These are phyloP conservation scores for Carettochelys insculpta DNA, from an alignment of 2,113 vertebrate genomes.

Conservation along the genomic window DNA sequence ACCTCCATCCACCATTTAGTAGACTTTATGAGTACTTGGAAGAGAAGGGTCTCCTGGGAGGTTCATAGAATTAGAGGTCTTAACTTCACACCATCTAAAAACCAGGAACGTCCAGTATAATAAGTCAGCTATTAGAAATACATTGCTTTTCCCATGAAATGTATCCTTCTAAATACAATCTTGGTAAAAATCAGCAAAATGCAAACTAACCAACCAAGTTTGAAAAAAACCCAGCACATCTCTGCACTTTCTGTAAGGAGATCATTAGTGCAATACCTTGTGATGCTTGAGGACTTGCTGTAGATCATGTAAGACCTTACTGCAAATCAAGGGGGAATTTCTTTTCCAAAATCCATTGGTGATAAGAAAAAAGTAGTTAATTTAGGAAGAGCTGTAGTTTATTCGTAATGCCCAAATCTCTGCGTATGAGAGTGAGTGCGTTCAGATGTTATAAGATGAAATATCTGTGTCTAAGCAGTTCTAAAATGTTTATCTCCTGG, in stretches of 20 bases:
- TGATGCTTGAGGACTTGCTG: not conserved
- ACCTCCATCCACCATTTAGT: not conserved
- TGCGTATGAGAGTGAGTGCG: not conserved
- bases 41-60: not conserved
- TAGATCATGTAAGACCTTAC: not conserved
- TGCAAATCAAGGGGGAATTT: not conserved
- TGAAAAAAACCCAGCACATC: not conserved
- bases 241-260: not conserved
- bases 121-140: rapidly evolving
- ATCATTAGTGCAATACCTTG: not conserved
- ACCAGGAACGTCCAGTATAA: not conserved
- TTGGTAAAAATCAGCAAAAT: not conserved
- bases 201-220: not conserved
- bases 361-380: not conserved
- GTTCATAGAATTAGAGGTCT: not conserved
- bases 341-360: not conserved
- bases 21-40: not conserved
- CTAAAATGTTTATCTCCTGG: not conserved
- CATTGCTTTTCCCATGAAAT: not conserved
- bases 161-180: not conserved
- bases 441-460: not conserved
- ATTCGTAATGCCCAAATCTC: not conserved
- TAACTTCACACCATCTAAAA: not conserved
- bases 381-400: not conserved
- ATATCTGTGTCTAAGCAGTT: not conserved